Base-by-base conservation (phyloP, 2,888 invertebrate genomes). In the Folsomia manolachei region DNA sequence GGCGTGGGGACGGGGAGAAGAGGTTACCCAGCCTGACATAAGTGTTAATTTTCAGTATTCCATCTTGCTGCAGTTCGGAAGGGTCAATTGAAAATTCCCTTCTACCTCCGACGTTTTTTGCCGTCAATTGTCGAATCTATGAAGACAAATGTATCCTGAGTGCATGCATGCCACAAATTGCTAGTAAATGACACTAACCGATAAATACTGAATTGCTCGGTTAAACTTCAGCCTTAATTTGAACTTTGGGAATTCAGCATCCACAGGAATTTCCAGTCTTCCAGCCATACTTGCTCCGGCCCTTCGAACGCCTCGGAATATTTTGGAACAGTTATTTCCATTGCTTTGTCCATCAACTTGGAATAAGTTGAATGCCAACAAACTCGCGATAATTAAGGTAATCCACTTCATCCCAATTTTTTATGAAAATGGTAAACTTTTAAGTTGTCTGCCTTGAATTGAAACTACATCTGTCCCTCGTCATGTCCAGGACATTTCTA, bases 81-180 rank as follows among this genome's bases (percentile, higher is more conserved):
- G 77, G 75, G 61, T 79, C 79, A 4, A 79, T 60, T 19, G 73
- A 23, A 52, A 75, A 79, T 18, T 79, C 79, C 21, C 60, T 61
- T 25, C 75, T 75, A 11, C 56, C 56, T 21, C 77, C 79, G 21
- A 72, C 71, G 52, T 75, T 73, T 52, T 64, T 69, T 2, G 74
- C 77, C 23, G 67, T 61, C 1, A 72, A 70, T 19, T 75, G 76
- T 18, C 74, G 51, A 11, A 77, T 60, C 77, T 78, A 24, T 1
- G 64, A n/a, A 51, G 11, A 67, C n/a, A n/a, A n/a, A n/a, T n/a
- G n/a, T n/a, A n/a, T n/a, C n/a, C n/a, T n/a, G n/a, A n/a, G n/a
- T n/a, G n/a, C n/a, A n/a, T n/a, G n/a, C n/a, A n/a, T n/a, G n/a
- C n/a, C n/a, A n/a, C n/a, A 51, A 51, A n/a, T n/a, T n/a, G n/a